Conservation (phyloP, 53 echinoderm and acorn worm genomes). For the Pentamera pediparva region DNA sequence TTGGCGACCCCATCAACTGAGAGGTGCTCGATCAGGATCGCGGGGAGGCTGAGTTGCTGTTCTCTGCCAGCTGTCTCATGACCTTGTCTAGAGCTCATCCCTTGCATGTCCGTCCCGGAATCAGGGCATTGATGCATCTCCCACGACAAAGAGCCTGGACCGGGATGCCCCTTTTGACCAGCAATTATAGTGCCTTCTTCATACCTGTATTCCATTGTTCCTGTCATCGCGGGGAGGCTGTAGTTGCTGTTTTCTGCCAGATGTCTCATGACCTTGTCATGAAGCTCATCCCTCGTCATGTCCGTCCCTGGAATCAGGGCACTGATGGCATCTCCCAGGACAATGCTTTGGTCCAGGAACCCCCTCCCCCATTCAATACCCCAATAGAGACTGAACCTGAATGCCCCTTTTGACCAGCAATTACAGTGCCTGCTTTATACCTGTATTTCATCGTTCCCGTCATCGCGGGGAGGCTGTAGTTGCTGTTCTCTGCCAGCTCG, state of each 20-base stretch:
- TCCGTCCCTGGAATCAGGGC: conserved; percentile 80
- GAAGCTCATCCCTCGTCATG: conserved; percentile 85
- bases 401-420: no score
- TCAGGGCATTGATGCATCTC: conserved; percentile 65
- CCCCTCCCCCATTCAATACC: no score
- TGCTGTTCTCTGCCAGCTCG: conserved; percentile 78
- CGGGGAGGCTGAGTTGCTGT: conserved; percentile 57
- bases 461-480: no score
- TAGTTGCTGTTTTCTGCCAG: conserved; percentile 73
- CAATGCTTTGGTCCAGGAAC: conserved; percentile 50
- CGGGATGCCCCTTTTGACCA: no score
- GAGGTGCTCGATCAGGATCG: no score
- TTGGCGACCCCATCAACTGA: no score
- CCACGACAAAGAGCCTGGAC: no score
- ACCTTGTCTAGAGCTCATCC: conserved; percentile 79
- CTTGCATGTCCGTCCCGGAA: conserved; percentile 79
- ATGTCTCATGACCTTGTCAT: conserved; percentile 85
- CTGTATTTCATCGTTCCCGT: no score
- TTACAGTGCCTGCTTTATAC: no score
- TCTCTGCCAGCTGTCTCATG: conserved; percentile 82
- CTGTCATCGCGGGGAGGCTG: conserved; percentile 54
- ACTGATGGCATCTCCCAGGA: conserved; percentile 62
- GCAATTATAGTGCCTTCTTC: no score
- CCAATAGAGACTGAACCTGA: no score
- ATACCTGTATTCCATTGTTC: conserved; percentile 51